Evolutionary conservation across 2,113 vertebrate species (phyloP).

Genomic region (Tonatia bakeri): DNA sequence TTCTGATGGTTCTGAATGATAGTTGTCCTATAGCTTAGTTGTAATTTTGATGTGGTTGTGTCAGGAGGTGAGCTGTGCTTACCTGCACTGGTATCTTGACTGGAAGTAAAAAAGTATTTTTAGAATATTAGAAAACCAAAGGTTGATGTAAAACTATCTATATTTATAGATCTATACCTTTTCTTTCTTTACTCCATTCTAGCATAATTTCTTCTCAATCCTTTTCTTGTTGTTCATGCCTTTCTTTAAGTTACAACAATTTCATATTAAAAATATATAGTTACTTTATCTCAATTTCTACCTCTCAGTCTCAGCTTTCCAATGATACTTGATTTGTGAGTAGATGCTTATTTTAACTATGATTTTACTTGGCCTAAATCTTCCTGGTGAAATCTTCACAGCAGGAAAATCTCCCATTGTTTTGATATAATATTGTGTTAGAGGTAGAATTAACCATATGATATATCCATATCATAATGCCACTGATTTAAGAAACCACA

Average conservation of each 20-base stretch:
- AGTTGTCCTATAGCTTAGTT: no score
- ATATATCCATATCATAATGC: background rate
- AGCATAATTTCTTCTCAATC: background rate
- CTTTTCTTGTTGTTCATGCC: background rate
- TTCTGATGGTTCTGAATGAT: no score
- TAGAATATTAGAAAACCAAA: background rate
- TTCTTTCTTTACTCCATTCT: background rate
- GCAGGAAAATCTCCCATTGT: constrained; percentile 1
- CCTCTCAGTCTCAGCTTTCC: background rate
- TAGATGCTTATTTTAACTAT: constrained; percentile 32
- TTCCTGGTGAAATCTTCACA: constrained; percentile 22
- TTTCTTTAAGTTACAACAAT: constrained; percentile 25
- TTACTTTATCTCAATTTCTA: constrained; percentile 12
- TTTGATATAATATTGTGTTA: background rate
- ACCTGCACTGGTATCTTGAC: no score
- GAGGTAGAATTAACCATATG: background rate
- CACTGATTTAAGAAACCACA: background rate
- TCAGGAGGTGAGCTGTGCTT: no score
- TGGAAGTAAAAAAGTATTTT: background rate
- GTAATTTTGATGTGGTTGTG: no score
- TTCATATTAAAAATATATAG: background rate
- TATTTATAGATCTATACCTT: background rate
- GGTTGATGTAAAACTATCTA: background rate
- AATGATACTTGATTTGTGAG: background rate
- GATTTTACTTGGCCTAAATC: constrained; percentile 35